Base-by-base conservation (phyloP, 1,140 invertebrate genomes). In the Amyelois transitella region DNA sequence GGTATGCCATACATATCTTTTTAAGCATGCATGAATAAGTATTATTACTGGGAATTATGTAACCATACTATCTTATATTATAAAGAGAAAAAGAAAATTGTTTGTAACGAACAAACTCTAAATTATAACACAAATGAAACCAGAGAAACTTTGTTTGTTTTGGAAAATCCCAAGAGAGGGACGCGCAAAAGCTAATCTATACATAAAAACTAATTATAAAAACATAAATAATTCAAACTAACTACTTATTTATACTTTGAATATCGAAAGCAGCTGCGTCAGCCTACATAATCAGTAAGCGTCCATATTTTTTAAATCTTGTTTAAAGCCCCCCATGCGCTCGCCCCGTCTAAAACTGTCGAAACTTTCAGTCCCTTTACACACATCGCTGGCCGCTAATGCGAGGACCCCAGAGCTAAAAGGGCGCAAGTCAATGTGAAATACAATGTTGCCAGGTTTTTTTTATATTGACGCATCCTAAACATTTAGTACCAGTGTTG, bases 311-410 rank as follows among this genome's bases (percentile, higher is more conserved):
- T 70, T 75, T 77, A 72, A 75, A 72, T 72, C 71, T 65, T 63
- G 57, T 75, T 69, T 73, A 74, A 67, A 66, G 60, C 62, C 62
- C 64, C 67, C 62, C 58, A 54, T 55, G 55, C 62, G 48, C 56
- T 49, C 43, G 52, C 63, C 63, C 49, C 43, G 55, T 57, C 55
- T 60, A 58, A 62, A 72, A 66, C 65, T 59, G 72, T 55, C 70
- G 64, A 75, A 75, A 75, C 58, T 74, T 75, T 76, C 72, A 60
- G 67, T 64, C 74, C 76, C 71, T 77, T 81, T 66, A 76, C 66
- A 83, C 76, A 83, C 80, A 80, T 75, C 76, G 62, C 43, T 80
- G 80, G 57, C 50, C 73, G 75, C 76, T 72, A 70, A 83, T 81
- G 69, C 73, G 76, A 44, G 17, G 8, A 19, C 19, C 58, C 65